Conservation (phyloP, 2,113 vertebrate species). For the Trachemys scripta region DNA sequence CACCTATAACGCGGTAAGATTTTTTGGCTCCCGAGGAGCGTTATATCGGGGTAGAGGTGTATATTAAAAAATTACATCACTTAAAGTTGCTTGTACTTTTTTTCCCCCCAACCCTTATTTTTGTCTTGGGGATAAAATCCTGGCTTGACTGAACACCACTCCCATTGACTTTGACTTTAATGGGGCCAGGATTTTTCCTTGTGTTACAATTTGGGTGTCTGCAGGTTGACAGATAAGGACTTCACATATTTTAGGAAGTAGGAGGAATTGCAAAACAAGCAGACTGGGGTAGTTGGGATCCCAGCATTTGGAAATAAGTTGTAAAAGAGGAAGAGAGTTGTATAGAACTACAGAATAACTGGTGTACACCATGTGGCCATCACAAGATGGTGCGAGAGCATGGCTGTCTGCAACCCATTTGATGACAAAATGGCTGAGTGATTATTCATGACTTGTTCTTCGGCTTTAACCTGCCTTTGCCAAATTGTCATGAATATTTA, state of each 20-base stretch:
- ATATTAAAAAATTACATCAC: not conserved
- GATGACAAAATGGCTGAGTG: too few species aligned
- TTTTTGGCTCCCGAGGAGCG: too few species aligned
- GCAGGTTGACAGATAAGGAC: not conserved
- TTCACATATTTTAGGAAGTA: slow-evolving; percentile 29
- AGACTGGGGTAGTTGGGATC: not conserved
- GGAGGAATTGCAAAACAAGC: slow-evolving; percentile 46
- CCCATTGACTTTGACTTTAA: not conserved
- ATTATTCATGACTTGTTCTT: not conserved
- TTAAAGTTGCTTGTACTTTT: not conserved
- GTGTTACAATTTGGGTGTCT: not conserved
- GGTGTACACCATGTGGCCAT: too few species aligned
- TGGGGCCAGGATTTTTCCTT: not conserved
- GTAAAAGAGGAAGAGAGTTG: too few species aligned
- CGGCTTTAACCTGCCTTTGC: not conserved
- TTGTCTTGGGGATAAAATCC: not conserved
- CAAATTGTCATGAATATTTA: not conserved
- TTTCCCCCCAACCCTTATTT: not conserved
- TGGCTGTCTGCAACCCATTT: too few species aligned
- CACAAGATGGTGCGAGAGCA: too few species aligned
- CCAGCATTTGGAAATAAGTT: not conserved
- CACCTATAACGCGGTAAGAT: too few species aligned
- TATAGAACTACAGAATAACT: too few species aligned
- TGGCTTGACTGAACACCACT: not conserved
- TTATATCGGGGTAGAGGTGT: too few species aligned